Percentiles rank a stretch among this genome's conserved stretches.
Evolutionary conservation across 2,797 vertebrate species (phyloP).

Genomic region (Aeoliscus strigatus): DNA sequence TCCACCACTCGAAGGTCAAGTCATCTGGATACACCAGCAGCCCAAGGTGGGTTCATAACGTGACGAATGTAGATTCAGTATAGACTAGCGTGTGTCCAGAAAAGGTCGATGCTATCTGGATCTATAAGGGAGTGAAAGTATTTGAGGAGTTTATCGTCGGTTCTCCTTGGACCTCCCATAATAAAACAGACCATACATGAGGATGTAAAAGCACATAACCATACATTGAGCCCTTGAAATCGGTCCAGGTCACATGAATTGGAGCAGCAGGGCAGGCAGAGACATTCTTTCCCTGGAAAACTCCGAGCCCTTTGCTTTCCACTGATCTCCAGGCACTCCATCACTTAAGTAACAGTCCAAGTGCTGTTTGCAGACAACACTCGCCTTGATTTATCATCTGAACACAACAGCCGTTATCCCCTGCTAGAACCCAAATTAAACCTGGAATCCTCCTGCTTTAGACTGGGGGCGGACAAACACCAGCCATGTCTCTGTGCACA

Average conservation of each 20-base stretch:
- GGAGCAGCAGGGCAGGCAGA: neutral
- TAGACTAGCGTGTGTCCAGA: no score
- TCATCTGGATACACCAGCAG: conserved; percentile 83
- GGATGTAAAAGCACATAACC: neutral
- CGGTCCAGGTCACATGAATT: neutral
- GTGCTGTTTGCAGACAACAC: neutral
- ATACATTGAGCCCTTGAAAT: neutral
- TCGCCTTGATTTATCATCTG: neutral
- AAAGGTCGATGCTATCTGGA: no score
- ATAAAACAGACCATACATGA: neutral
- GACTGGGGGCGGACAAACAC: neutral
- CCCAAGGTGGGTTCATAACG: conserved; percentile 73
- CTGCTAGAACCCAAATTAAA: neutral
- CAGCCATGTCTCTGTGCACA: neutral
- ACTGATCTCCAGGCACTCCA: neutral
- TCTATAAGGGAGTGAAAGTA: no score
- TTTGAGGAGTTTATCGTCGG: no score
- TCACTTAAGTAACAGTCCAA: neutral
- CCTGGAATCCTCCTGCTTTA: neutral
- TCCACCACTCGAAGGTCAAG: conserved; percentile 82
- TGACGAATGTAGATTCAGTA: neutral
- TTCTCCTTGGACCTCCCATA: no score
- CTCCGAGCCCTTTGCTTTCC: no score
- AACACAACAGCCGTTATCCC: neutral
- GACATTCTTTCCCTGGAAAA: neutral